Base-by-base conservation (phyloP, 2,888 invertebrate genomes). In the Germaria angustata region DNA sequence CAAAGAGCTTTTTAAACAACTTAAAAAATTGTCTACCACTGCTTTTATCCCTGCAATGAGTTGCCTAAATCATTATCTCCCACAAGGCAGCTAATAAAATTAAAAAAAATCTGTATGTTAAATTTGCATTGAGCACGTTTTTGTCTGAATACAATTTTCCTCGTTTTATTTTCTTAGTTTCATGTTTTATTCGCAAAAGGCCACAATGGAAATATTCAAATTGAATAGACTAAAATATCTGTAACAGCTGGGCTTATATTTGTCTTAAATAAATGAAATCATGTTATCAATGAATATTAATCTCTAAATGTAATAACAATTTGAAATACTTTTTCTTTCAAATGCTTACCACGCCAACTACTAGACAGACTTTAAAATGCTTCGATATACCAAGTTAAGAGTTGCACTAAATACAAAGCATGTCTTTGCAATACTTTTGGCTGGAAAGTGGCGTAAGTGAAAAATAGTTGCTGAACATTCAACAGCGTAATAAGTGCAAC, bases 101-200 rank as follows among this genome's bases (percentile, higher is more conserved):
- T 55, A 28, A 61, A 73, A 44, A 11, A 2, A n/a, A 1, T 39
- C 1, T 32, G 20, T 9, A 34, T 39, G 15, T 24, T 44, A 46
- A 46, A 79, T 75, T 82, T 79, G 79, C 79, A 79, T 79, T 61
- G 44, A 76, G 59, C 82, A 82, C 82, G 82, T 82, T 82, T 82
- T 76, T 66, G 41, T 44, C 68, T 71, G 7, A 82, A 55, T 71
- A 75, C 22, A 61, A 20, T 72, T 73, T 79, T 79, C 59, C 53
- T 71, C 53, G 61, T 82, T n/a, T n/a, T n/a, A n/a, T n/a, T n/a
- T 76, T 71, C 75, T 76, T 71, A 44, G 28, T 51, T 59, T 63
- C 46, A 15, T 46, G 66, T 44, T 32, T 44, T 71, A 39, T 75
- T 75, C 46, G 65, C 51, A 69, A 71, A 65, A 78, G 49, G 8